Evolutionary conservation across 2,113 vertebrate genomes (phyloP).

Genomic region (Lepus americanus): DNA sequence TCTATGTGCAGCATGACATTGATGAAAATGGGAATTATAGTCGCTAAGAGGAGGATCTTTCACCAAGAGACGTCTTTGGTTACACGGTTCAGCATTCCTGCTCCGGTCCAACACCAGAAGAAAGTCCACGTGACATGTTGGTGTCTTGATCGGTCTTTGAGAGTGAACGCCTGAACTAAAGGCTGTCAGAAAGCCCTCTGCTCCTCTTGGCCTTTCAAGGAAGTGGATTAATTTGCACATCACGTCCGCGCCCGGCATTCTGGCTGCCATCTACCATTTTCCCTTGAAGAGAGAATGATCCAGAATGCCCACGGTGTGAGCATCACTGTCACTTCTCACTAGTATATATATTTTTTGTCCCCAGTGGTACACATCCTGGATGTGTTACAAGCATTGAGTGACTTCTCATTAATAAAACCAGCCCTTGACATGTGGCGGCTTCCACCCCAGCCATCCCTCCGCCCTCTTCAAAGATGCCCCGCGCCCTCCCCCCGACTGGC

Average conservation of each 20-base stretch:
- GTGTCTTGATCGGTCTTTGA: constrained; percentile 39
- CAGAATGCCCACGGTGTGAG: not conserved
- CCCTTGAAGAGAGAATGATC: constrained; percentile 25
- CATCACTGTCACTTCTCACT: not conserved
- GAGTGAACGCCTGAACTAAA: not conserved
- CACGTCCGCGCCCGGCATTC: not conserved
- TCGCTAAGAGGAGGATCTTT: constrained; percentile 70
- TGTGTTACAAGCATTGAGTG: not conserved
- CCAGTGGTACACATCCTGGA: not conserved
- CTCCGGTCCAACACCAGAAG: constrained; percentile 35
- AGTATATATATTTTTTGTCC: not conserved
- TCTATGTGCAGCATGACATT: constrained; percentile 69
- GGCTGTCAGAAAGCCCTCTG: constrained; percentile 51
- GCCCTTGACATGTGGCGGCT: not conserved
- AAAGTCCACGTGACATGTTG: not conserved
- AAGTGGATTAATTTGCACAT: constrained; percentile 64
- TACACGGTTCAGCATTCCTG: constrained; percentile 65
- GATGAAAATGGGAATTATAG: constrained; percentile 79
- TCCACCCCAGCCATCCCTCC: not conserved
- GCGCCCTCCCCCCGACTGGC: not conserved
- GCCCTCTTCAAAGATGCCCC: not conserved
- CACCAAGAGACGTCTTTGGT: constrained; percentile 77
- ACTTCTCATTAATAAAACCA: constrained; percentile 31
- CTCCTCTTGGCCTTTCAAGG: constrained; percentile 48
- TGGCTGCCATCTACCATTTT: not conserved